These are phyloP conservation scores for Tortricodes alternella DNA, from an alignment of 2,888 invertebrate species.

Conservation along the genomic window DNA sequence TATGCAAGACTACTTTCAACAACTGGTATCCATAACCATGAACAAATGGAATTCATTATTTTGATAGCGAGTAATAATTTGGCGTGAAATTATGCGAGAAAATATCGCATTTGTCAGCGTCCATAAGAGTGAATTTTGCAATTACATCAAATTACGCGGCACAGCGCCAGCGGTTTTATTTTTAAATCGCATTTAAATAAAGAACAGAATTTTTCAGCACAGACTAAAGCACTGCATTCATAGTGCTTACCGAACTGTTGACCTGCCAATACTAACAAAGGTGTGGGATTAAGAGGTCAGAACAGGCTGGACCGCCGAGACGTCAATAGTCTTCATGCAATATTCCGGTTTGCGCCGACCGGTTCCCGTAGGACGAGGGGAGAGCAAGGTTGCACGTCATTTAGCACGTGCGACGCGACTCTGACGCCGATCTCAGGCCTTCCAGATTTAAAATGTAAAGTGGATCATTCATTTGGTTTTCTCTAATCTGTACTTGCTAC, in stretches of 20 bases:
- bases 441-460: too few species aligned
- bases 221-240: slow-evolving; percentile 2
- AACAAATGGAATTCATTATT: slow-evolving; percentile 31
- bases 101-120: slow-evolving; percentile 19
- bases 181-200: slow-evolving; percentile 25
- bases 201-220: slow-evolving; percentile 23
- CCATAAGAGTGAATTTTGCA: slow-evolving; percentile 20
- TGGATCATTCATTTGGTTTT: slow-evolving; percentile 1
- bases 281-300: slow-evolving; percentile 42
- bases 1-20: slow-evolving; percentile 30
- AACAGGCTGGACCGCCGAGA: slow-evolving; percentile 43
- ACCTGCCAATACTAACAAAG: slow-evolving; percentile 5
- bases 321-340: slow-evolving; percentile 48
- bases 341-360: slow-evolving; percentile 59
- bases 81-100: slow-evolving; percentile 24
- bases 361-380: slow-evolving; percentile 72
- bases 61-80: slow-evolving; percentile 9
- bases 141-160: slow-evolving; percentile 19
- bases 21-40: slow-evolving; percentile 30
- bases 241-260: slow-evolving; percentile 12
- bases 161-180: slow-evolving; percentile 13
- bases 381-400: slow-evolving; percentile 69
- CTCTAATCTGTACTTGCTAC: slow-evolving; percentile 9
- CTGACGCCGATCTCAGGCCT: neutral
- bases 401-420: slow-evolving; percentile 57